These are phyloP conservation scores for Oncorhynchus gorbuscha DNA, from an alignment of 2,113 vertebrate genomes.

Conservation along the genomic window DNA sequence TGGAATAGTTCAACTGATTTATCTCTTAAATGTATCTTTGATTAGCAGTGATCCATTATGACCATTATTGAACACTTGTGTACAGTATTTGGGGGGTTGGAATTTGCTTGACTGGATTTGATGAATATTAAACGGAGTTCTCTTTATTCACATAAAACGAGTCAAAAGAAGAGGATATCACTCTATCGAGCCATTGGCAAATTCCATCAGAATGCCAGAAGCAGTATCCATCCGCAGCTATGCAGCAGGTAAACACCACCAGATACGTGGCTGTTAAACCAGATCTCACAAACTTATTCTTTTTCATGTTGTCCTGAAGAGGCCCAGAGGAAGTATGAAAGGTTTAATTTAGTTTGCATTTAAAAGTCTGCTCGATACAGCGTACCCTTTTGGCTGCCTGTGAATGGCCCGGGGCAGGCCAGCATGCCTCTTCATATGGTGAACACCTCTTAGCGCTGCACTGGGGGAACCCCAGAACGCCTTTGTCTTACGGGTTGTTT, in stretches of 20 bases:
- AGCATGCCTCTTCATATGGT: slow-evolving; percentile 62
- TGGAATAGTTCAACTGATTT: neutral
- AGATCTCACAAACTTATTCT: neutral
- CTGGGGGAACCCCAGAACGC: slow-evolving; percentile 75
- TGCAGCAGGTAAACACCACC: neutral
- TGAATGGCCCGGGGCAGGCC: slow-evolving; percentile 51
- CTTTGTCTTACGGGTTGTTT: slow-evolving; percentile 78
- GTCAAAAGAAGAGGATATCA: neutral
- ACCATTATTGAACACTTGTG: no score
- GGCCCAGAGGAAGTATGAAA: neutral
- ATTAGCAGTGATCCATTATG: slow-evolving; percentile 1
- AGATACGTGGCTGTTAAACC: neutral
- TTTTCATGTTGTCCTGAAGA: neutral
- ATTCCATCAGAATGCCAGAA: neutral
- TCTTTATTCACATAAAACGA: neutral
- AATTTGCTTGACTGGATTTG: neutral
- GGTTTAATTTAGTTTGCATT: slow-evolving; percentile 42
- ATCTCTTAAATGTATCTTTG: neutral
- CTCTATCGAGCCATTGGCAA: neutral
- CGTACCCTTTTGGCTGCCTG: slow-evolving; percentile 52
- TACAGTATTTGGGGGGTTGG: neutral
- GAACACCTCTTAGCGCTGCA: slow-evolving; percentile 73
- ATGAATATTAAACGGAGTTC: neutral
- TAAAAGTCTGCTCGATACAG: slow-evolving; percentile 52
- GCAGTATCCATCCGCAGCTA: neutral